A percentile compares a stretch with the other conserved stretches of the same genome.
Conservation (phyloP, 92 coral and sea anemone genomes). For the Parazoanthus darwini region DNA sequence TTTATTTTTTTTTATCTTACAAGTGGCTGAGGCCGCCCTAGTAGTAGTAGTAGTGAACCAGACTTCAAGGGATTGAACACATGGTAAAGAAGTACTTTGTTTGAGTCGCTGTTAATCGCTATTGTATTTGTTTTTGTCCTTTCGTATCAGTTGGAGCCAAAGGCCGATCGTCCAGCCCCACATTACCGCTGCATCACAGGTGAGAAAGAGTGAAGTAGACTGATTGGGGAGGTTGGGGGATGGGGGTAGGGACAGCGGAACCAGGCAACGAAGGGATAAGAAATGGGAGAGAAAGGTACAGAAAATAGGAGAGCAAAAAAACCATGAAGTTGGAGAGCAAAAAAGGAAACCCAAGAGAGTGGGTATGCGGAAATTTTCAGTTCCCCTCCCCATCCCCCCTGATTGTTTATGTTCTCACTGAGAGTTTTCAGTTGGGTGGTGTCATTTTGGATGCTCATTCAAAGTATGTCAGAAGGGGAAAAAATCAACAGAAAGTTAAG, state of each 20-base stretch:
- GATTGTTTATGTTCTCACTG: neutral
- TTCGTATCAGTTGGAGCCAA: constrained; percentile 7
- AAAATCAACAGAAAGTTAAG: neutral
- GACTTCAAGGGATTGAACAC: too few species aligned
- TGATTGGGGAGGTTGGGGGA: neutral
- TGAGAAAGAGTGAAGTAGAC: neutral
- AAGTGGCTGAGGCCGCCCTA: too few species aligned
- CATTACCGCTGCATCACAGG: constrained; percentile 22
- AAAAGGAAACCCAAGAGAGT: neutral
- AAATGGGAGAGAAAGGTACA: too few species aligned
- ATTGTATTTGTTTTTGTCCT: neutral
- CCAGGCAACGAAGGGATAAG: too few species aligned
- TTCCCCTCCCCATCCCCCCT: neutral
- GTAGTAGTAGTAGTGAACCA: too few species aligned
- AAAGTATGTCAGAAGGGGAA: neutral
- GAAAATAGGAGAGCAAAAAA: too few species aligned
- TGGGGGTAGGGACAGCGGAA: neutral
- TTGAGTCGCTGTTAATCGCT: too few species aligned
- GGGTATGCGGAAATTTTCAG: neutral
- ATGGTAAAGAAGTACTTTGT: too few species aligned
- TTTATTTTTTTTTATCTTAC: too few species aligned
- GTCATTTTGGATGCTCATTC: neutral
- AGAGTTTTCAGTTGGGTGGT: neutral
- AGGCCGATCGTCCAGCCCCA: neutral
- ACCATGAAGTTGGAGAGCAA: too few species aligned